These are phyloP conservation scores for Sinopyrophorus schimmeli DNA, from an alignment of 2,888 invertebrate species.

Conservation along the genomic window DNA sequence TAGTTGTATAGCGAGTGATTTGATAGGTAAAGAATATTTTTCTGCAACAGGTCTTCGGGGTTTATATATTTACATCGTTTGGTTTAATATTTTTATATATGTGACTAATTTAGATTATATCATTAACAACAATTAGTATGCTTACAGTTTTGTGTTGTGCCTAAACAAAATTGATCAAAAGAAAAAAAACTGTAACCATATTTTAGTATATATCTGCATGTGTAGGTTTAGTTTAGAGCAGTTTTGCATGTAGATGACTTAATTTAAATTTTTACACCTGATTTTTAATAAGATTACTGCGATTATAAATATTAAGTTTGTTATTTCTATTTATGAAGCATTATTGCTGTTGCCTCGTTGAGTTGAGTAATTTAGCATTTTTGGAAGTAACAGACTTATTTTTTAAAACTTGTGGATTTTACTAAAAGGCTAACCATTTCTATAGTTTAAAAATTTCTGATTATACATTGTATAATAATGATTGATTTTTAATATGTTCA, in stretches of 20 bases:
- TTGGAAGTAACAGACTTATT: constrained; percentile 2
- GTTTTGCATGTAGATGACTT: constrained; percentile 43
- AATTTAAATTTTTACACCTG: constrained; percentile 18
- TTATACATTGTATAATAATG: no score
- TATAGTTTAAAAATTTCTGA: no score
- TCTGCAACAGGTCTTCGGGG: constrained; percentile 51
- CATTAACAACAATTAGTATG: constrained; percentile 41
- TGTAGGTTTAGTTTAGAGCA: constrained; percentile 38
- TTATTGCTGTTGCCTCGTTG: no score
- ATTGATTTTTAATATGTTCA: no score
- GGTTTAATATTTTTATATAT: constrained; percentile 49
- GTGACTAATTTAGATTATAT: constrained; percentile 51
- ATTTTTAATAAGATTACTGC: constrained; percentile 9
- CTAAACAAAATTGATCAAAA: not conserved
- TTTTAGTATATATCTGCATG: constrained; percentile 39
- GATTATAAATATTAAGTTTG: no score
- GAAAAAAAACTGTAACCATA: constrained; percentile 11
- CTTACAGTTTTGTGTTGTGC: constrained; percentile 4
- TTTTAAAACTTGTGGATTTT: constrained; percentile 10
- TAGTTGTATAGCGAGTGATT: no score
- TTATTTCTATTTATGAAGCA: no score
- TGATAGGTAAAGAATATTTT: constrained; percentile 43
- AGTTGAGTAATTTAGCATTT: no score
- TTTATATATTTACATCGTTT: constrained; percentile 49
- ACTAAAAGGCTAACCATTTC: no score